A percentile compares a stretch with the other conserved stretches of the same genome.
These are phyloP conservation scores for Neosilurus hyrtlii DNA, from an alignment of 2,797 vertebrate species.

Conservation along the genomic window DNA sequence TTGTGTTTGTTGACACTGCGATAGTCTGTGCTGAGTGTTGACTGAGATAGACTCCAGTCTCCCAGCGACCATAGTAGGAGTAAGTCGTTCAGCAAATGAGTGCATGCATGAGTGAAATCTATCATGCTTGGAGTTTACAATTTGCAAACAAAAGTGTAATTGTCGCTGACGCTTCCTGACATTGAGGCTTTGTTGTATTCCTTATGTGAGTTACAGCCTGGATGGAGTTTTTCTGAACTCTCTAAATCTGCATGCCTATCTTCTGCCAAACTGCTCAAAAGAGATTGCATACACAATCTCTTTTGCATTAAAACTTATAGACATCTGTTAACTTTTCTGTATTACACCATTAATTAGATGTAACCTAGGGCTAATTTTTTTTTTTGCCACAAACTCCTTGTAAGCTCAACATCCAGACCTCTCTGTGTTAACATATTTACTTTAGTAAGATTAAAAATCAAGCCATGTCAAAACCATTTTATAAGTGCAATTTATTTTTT, in stretches of 20 bases:
- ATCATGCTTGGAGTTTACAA: not conserved
- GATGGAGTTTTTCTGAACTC: not conserved
- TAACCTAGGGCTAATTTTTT: not conserved
- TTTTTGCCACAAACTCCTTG: not conserved
- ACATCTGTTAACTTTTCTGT: not conserved
- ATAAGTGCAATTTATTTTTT: not conserved
- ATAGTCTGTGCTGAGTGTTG: no score
- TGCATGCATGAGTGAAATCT: no score
- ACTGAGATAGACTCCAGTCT: no score
- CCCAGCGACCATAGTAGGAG: no score
- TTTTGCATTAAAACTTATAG: not conserved
- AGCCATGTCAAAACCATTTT: not conserved
- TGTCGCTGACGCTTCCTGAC: not conserved
- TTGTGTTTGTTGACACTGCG: no score
- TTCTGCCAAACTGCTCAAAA: not conserved
- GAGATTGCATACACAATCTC: not conserved
- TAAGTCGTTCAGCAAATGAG: no score
- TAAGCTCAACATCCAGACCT: not conserved
- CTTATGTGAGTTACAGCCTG: slow-evolving; percentile 1
- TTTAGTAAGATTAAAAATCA: not conserved
- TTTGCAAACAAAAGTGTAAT: not conserved
- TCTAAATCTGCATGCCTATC: not conserved
- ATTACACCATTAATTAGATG: not conserved
- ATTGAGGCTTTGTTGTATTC: not conserved
- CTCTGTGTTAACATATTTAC: not conserved